Percentiles rank a stretch among this genome's conserved stretches.
Conservation (phyloP, 2,113 vertebrate genomes). For the Desmodus rotundus region DNA sequence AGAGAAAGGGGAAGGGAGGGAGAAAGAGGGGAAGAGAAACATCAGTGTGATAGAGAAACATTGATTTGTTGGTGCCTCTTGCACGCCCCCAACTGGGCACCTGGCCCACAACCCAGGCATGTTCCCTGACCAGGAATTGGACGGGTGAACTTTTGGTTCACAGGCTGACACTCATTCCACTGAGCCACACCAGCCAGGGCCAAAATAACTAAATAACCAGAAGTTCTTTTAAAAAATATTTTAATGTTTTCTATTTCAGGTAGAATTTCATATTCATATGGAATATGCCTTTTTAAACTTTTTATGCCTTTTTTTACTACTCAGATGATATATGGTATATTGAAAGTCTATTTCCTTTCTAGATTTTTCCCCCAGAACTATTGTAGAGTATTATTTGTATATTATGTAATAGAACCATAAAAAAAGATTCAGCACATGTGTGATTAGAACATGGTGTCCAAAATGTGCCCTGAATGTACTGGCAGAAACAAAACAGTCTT, state of each 20-base stretch:
- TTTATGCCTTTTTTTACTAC: background rate
- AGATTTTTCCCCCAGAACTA: background rate
- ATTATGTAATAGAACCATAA: slow-evolving; percentile 50
- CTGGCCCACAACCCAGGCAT: too few relatives aligned
- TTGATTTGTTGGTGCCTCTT: too few relatives aligned
- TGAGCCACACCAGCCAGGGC: too few relatives aligned
- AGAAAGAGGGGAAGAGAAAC: too few relatives aligned
- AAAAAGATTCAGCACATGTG: slow-evolving; percentile 67
- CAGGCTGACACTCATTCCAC: too few relatives aligned
- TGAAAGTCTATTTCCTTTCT: slow-evolving; percentile 68
- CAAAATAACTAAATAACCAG: background rate
- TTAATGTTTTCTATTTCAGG: background rate
- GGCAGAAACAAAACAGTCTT: slow-evolving; percentile 55
- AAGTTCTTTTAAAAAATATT: background rate
- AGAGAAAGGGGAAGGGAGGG: too few relatives aligned
- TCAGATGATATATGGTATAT: background rate
- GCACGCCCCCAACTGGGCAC: too few relatives aligned
- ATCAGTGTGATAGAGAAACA: too few relatives aligned
- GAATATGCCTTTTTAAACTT: background rate
- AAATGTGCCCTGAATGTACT: slow-evolving; percentile 41
- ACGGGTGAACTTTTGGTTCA: too few relatives aligned
- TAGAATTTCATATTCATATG: background rate
- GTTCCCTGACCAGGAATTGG: too few relatives aligned
- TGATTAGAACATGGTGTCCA: background rate
- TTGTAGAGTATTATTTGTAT: slow-evolving; percentile 48